Evolutionary conservation across 2,888 invertebrate species (phyloP).

Genomic region (Apamea crenata): DNA sequence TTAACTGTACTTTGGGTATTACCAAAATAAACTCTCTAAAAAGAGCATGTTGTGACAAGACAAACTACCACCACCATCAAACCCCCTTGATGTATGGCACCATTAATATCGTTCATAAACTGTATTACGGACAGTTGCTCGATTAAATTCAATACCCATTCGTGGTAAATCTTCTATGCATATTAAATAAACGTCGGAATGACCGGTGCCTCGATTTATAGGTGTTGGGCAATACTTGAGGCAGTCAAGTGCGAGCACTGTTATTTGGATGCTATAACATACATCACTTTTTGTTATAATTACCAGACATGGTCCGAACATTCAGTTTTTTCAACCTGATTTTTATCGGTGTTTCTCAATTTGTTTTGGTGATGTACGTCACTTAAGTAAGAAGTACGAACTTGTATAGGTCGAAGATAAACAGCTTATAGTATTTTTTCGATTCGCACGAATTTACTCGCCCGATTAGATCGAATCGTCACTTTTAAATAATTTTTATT

Average conservation of each 20-base stretch:
- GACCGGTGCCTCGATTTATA: slow-evolving; percentile 84
- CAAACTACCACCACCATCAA: slow-evolving; percentile 69
- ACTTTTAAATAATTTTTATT: no score
- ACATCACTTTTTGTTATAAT: slow-evolving; percentile 59
- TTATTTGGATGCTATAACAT: slow-evolving; percentile 59
- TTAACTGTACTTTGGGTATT: slow-evolving; percentile 8
- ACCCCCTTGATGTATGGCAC: slow-evolving; percentile 68
- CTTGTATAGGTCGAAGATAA: neutral
- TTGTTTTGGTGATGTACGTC: slow-evolving; percentile 8
- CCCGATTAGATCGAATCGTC: no score
- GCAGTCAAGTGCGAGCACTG: slow-evolving; percentile 61
- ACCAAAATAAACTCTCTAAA: slow-evolving; percentile 63
- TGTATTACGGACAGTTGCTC: slow-evolving; percentile 81
- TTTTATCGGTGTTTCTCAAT: slow-evolving; percentile 32
- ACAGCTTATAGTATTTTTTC: neutral
- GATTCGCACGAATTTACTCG: no score
- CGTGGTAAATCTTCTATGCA: slow-evolving; percentile 88
- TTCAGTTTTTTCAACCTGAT: slow-evolving; percentile 1
- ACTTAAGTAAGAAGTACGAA: neutral
- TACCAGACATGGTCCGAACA: slow-evolving; percentile 25
- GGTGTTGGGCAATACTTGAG: slow-evolving; percentile 73
- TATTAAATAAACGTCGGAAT: slow-evolving; percentile 87
- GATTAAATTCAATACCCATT: slow-evolving; percentile 88
- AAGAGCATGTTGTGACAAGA: slow-evolving; percentile 75
- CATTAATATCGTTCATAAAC: slow-evolving; percentile 82